phyloP scores from a whole-genome alignment of 2,797 vertebrate species.

The Ceryle rudis region DNA sequence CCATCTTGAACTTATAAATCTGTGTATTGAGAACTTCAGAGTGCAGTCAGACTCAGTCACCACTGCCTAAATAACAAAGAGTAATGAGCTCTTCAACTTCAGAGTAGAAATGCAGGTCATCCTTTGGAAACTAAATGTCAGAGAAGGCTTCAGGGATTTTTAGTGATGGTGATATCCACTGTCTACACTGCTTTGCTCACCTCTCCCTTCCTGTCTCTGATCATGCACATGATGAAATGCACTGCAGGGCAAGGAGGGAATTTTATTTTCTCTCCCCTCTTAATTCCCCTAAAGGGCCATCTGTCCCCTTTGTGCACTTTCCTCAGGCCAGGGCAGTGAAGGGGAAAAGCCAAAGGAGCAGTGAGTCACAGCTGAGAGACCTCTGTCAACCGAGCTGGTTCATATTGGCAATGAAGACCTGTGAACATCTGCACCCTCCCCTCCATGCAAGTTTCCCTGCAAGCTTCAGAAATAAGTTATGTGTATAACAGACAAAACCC shows the following conservation, averaged over 20 bases:
- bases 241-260: not conserved
- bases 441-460: not conserved
- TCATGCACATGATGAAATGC: not conserved
- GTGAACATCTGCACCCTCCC: not conserved
- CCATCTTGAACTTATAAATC: not conserved
- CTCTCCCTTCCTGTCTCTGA: not conserved
- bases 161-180: not conserved
- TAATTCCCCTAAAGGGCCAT: not conserved
- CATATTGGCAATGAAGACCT: not conserved
- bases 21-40: not conserved
- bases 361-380: not conserved
- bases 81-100: not conserved
- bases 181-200: not conserved
- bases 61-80: not conserved
- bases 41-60: not conserved
- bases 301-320: not conserved
- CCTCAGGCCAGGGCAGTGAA: not conserved
- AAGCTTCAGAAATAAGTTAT: not conserved
- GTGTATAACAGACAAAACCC: not conserved
- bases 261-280: not conserved
- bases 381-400: not conserved
- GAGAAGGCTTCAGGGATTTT: not conserved
- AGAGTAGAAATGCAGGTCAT: not conserved
- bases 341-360: not conserved
- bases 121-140: not conserved